Conservation (phyloP, 1,140 invertebrate species). For the Trinorchestia longiramus region DNA sequence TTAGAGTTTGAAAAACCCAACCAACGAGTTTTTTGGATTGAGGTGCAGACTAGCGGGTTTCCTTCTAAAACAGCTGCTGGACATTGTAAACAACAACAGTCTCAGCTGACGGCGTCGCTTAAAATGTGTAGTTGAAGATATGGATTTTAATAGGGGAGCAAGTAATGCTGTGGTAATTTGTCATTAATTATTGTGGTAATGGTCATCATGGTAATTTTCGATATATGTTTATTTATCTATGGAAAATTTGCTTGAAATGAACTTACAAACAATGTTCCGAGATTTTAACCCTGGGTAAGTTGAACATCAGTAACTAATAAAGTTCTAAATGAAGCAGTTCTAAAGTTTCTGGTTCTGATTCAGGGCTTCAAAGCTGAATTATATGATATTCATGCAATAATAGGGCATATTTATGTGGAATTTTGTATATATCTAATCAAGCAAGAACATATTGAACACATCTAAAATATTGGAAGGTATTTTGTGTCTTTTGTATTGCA, state of each 20-base stretch:
- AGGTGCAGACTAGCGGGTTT: neutral
- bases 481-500: too few relatives aligned
- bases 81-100: neutral
- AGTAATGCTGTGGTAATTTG: neutral
- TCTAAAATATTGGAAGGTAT: too few relatives aligned
- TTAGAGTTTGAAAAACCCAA: too few relatives aligned
- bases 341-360: too few relatives aligned
- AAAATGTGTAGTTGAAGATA: neutral
- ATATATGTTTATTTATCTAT: neutral
- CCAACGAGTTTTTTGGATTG: too few relatives aligned
- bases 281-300: constrained; percentile 91
- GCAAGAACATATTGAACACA: too few relatives aligned
- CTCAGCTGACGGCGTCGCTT: neutral
- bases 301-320: neutral
- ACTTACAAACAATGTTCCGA: constrained; percentile 89
- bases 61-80: neutral
- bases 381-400: too few relatives aligned
- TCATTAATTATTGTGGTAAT: neutral
- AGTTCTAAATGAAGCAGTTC: too few relatives aligned
- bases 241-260: constrained; percentile 71
- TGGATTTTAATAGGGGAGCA: neutral
- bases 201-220: neutral
- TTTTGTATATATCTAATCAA: too few relatives aligned
- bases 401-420: too few relatives aligned
- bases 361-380: too few relatives aligned